A percentile compares a stretch with the other conserved stretches of the same genome.
Evolutionary conservation across 2,797 vertebrate genomes (phyloP).

Genomic region (Sibirionetta formosa): DNA sequence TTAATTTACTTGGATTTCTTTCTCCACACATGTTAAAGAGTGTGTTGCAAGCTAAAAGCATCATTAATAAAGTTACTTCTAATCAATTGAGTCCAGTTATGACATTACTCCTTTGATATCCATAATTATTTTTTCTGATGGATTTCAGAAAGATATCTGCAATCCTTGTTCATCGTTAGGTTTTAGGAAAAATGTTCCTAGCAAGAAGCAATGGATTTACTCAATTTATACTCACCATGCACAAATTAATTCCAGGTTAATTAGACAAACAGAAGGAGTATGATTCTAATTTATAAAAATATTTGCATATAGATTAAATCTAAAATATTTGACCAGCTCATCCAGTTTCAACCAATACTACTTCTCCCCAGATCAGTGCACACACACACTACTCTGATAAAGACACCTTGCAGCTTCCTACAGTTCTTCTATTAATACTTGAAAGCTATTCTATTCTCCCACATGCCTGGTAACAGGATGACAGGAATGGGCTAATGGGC

Average conservation of each 20-base stretch:
- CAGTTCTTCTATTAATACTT: neutral
- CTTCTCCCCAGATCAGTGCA: neutral
- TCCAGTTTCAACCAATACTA: neutral
- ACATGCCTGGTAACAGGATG: no score
- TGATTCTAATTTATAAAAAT: neutral
- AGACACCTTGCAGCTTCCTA: neutral
- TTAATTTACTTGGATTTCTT: neutral
- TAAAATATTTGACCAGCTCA: neutral
- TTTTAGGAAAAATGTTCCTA: neutral
- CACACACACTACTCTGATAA: neutral
- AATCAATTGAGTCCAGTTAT: neutral
- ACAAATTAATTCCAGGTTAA: neutral
- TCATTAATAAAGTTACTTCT: neutral
- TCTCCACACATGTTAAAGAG: neutral
- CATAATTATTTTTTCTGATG: neutral
- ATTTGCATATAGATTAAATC: neutral
- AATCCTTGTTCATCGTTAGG: neutral
- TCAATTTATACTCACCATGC: neutral
- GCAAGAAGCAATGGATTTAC: neutral
- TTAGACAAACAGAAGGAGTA: neutral
- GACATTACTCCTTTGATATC: neutral
- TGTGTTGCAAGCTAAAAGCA: neutral
- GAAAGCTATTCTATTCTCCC: neutral
- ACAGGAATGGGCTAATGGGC: no score
- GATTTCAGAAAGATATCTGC: neutral